Percentiles rank a stretch among this genome's conserved stretches.
Conservation (phyloP, 2,888 invertebrate genomes). For the Gandaritis pyraliata region DNA sequence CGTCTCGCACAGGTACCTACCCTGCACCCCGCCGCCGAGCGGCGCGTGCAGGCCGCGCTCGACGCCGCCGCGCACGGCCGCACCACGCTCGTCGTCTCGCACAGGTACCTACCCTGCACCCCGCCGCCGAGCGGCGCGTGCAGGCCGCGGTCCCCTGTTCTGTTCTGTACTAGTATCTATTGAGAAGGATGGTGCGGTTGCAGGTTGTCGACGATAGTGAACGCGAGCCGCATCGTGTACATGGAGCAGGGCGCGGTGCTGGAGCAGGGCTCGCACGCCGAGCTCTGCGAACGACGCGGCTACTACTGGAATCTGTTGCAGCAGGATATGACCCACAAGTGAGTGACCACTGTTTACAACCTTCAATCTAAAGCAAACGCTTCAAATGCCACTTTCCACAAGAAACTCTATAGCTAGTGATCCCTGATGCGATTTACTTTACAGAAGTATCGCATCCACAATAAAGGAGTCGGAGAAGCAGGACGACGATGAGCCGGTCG, state of each 20-base stretch:
- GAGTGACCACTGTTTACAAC: no score
- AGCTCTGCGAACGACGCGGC: conserved; percentile 86
- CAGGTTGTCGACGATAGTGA: conserved; percentile 87
- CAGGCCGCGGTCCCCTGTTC: no score
- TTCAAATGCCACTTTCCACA: no score
- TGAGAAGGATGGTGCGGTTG: neutral
- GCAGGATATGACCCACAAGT: conserved; percentile 81
- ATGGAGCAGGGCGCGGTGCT: conserved; percentile 88
- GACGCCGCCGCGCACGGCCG: no score
- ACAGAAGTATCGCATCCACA: conserved; percentile 22
- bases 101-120: no score
- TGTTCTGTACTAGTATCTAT: no score
- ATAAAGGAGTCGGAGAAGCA: conserved; percentile 3
- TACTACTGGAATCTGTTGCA: conserved; percentile 88
- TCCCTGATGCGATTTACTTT: neutral
- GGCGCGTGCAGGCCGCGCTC: no score
- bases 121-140: no score
- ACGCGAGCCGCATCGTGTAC: conserved; percentile 88
- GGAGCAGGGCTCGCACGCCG: conserved; percentile 89
- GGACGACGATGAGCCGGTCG: conserved; percentile 16
- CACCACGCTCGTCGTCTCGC: no score
- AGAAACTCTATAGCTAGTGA: neutral
- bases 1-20: no score
- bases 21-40: no score
- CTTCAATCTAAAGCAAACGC: no score